Evolutionary conservation across 2,888 invertebrate species (phyloP), one percentile per base, ranked within the genome.

Genomic region (Melinaea menophilus): DNA sequence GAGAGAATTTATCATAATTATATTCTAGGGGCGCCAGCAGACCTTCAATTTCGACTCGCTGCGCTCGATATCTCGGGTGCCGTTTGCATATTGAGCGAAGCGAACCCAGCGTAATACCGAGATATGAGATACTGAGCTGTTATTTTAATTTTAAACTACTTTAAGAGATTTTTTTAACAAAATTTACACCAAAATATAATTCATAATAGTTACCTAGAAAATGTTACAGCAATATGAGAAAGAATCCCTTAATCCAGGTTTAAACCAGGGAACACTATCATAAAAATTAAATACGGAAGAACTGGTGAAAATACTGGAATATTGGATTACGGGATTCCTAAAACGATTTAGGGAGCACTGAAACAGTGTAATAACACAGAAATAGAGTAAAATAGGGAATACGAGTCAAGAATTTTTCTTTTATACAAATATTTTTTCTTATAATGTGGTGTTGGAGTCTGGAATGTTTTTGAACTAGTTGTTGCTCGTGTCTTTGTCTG

Each of bases 211-310:
- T 41, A 9, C 41, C 2, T 9, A 9, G 41, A 41, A 41, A 41
- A 41, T 41, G 7, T 11, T 41, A 41, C 9, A 41, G 37, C 7
- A 37, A 41, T 41, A 41, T 41, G 9, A 41, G 7, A 31, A 51
- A 51, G 11, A 22, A 51, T 22, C 51, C 51, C 11, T 31, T 7
- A n/a, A 31, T 31, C 51, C 22, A 9, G 51, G 9, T 9, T 33
- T 41, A 33, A 48, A 55, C 35, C 22, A 41, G 37, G n/a, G 46
- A 13, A 34, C n/a, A 12, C 45, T 56, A 51, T 71, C 73, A 71
- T 75, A 75, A 79, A 79, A 74, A 68, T 63, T 73, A 72, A 75
- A 76, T 56, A 57, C 57, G 54, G 45, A 41, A 45, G 12, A 51
- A 35, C 35, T 47, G 48, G 56, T 45, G 45, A 59, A 54, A 58